phyloP scores from a whole-genome alignment of 1,140 invertebrate genomes.

The Stegodyphus dumicola region DNA sequence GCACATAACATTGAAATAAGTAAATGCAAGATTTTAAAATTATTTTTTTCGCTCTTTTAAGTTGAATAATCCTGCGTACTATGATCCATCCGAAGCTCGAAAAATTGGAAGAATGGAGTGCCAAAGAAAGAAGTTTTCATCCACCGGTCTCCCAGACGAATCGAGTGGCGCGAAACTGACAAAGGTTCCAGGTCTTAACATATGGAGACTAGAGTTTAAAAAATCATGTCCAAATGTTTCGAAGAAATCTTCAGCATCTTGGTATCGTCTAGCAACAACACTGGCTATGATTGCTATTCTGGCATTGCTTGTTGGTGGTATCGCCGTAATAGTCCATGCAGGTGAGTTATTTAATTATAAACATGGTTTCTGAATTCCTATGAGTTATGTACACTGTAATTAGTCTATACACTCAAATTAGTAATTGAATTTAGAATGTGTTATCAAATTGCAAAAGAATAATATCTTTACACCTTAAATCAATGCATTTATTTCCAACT shows the following conservation, averaged over 20 bases:
- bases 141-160: conserved; percentile 8
- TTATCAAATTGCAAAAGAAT: too few relatives aligned
- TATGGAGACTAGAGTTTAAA: conserved; percentile 50
- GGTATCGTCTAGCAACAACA: conserved; percentile 4
- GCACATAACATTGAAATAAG: too few relatives aligned
- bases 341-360: background rate
- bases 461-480: too few relatives aligned
- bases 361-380: too few relatives aligned
- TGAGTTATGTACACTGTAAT: too few relatives aligned
- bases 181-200: conserved; percentile 45
- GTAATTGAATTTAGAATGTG: too few relatives aligned
- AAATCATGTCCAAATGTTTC: background rate
- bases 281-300: conserved; percentile 20
- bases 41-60: background rate
- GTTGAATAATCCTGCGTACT: conserved; percentile 49
- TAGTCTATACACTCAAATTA: too few relatives aligned
- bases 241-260: background rate
- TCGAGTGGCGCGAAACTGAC: conserved; percentile 28
- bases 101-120: conserved; percentile 5
- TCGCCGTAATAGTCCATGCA: conserved; percentile 41
- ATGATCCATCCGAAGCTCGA: conserved; percentile 12
- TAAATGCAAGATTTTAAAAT: too few relatives aligned
- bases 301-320: conserved; percentile 20
- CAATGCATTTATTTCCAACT: too few relatives aligned
- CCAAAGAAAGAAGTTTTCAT: conserved; percentile 32